Percentiles rank a stretch among this genome's conserved stretches.
phyloP scores from a whole-genome alignment of 2,113 vertebrate species.

The Pantherophis guttatus region DNA sequence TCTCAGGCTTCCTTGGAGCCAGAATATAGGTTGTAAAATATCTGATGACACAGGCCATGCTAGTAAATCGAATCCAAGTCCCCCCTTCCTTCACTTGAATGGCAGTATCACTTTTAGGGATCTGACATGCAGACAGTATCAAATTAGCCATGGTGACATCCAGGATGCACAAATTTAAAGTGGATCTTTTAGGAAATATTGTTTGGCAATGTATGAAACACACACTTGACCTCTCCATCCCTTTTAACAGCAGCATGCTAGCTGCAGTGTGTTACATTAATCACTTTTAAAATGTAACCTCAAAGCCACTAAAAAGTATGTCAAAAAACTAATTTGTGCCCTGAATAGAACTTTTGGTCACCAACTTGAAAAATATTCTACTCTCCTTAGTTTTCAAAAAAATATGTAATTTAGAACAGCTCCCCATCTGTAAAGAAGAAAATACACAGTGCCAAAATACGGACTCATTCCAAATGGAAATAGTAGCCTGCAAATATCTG shows the following conservation, averaged over 20 bases:
- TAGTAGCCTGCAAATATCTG: conserved; percentile 16
- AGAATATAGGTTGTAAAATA: too few relatives aligned
- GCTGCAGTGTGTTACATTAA: background rate
- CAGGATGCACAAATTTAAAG: too few relatives aligned
- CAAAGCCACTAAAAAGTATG: background rate
- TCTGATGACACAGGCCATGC: too few relatives aligned
- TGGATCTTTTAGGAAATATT: background rate
- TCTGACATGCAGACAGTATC: background rate
- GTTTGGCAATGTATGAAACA: background rate
- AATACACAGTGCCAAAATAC: conserved; percentile 2
- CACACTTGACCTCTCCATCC: background rate
- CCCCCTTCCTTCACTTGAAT: too few relatives aligned
- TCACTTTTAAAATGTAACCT: background rate
- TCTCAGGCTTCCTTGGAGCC: too few relatives aligned
- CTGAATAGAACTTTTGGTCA: background rate
- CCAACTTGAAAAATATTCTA: background rate
- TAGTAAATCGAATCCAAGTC: too few relatives aligned
- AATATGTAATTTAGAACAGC: conserved; percentile 20
- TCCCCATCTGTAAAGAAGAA: background rate
- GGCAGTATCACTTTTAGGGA: too few relatives aligned
- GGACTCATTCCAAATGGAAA: conserved; percentile 16
- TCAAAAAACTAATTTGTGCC: background rate
- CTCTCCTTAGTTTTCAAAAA: conserved; percentile 12
- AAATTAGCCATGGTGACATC: background rate
- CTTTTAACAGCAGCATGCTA: background rate